Conservation (phyloP, 2,797 vertebrate species). For the Pipistrellus pygmaeus region DNA sequence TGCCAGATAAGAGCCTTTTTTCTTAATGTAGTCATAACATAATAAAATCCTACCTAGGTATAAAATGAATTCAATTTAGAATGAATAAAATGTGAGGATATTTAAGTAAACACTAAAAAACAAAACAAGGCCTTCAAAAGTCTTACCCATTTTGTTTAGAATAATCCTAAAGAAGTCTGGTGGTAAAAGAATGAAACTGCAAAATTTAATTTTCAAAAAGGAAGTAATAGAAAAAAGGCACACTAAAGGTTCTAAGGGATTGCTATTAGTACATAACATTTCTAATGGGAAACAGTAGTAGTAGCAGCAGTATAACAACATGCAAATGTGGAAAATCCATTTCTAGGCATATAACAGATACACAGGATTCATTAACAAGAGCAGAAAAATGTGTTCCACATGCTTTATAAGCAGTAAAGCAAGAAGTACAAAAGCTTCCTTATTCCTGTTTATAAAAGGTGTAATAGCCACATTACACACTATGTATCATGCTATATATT, state of each 20-base stretch:
- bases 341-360: slow-evolving; percentile 40
- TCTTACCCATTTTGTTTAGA: slow-evolving; percentile 57
- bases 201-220: slow-evolving; percentile 63
- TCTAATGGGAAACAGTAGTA: slow-evolving; percentile 13
- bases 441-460: slow-evolving; percentile 42
- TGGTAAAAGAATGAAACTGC: slow-evolving; percentile 43
- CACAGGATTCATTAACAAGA: slow-evolving; percentile 2
- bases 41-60: slow-evolving; percentile 26
- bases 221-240: slow-evolving; percentile 55
- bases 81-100: slow-evolving; percentile 63
- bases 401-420: slow-evolving; percentile 34
- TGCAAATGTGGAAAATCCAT: slow-evolving; percentile 32
- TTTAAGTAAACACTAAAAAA: slow-evolving; percentile 55
- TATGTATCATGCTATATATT: background rate
- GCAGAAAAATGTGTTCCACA: slow-evolving; percentile 26
- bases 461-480: background rate
- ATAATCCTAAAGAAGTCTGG: slow-evolving; percentile 36
- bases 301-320: slow-evolving; percentile 47
- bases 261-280: background rate
- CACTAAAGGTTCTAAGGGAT: background rate
- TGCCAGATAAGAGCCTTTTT: background rate
- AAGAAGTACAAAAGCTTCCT: slow-evolving; percentile 4
- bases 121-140: slow-evolving; percentile 43
- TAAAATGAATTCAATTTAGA: slow-evolving; percentile 65
- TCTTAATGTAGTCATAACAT: background rate